Evolutionary conservation across 2,888 invertebrate genomes (phyloP).

Genomic region (Synergus gifuensis): DNA sequence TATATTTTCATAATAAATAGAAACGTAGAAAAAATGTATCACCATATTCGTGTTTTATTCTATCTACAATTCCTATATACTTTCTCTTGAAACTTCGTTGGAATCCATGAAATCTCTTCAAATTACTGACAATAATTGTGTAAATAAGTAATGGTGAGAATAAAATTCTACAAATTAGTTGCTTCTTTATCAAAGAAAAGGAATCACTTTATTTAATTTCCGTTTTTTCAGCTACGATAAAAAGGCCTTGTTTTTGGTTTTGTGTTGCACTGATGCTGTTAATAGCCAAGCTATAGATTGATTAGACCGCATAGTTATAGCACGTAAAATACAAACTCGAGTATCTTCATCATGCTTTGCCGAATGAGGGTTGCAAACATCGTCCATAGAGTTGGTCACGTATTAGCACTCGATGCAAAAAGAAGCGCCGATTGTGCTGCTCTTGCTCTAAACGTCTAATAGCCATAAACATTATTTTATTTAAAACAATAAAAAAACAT

Average conservation of each 20-base stretch:
- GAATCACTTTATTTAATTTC: background rate
- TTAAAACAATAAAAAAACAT: too few relatives aligned
- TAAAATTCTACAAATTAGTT: too few relatives aligned
- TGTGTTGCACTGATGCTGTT: background rate
- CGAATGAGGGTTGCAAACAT: slow-evolving; percentile 36
- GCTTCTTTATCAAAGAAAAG: too few relatives aligned
- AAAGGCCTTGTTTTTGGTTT: background rate
- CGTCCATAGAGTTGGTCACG: slow-evolving; percentile 68
- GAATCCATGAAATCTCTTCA: too few relatives aligned
- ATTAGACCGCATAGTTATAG: background rate
- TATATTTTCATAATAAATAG: slow-evolving; percentile 80
- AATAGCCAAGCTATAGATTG: background rate
- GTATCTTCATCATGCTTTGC: slow-evolving; percentile 41
- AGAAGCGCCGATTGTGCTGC: slow-evolving; percentile 43
- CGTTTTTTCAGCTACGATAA: background rate
- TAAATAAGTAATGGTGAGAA: too few relatives aligned
- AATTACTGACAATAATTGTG: too few relatives aligned
- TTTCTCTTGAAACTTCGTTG: background rate
- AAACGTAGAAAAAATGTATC: slow-evolving; percentile 78
- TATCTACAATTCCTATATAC: slow-evolving; percentile 40
- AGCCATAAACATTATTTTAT: slow-evolving; percentile 5
- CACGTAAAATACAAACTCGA: slow-evolving; percentile 31
- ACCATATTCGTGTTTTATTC: slow-evolving; percentile 64
- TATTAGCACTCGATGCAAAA: slow-evolving; percentile 61
- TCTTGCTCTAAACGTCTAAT: slow-evolving; percentile 36